These are phyloP conservation scores for Atherinosoma microstoma DNA, from an alignment of 2,797 vertebrate species.

Conservation along the genomic window DNA sequence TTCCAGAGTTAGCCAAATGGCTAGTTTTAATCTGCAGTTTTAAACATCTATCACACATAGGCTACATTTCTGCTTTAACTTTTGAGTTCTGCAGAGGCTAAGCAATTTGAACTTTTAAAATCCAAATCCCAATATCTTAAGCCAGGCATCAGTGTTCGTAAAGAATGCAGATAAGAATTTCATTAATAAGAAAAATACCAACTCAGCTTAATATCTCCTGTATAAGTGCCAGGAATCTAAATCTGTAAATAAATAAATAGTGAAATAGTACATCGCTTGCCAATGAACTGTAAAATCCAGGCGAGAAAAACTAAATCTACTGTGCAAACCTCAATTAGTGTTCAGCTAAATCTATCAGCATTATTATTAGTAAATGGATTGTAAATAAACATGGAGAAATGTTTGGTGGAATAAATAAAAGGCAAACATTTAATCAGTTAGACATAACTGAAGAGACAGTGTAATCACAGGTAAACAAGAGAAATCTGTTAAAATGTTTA, in stretches of 20 bases:
- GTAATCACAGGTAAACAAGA: constrained; percentile 39
- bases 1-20: too few species aligned
- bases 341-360: neutral
- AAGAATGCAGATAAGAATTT: constrained; percentile 6
- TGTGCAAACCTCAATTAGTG: neutral
- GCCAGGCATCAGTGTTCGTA: neutral
- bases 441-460: constrained; percentile 5
- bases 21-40: neutral
- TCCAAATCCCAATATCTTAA: neutral
- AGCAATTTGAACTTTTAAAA: neutral
- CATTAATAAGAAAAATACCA: constrained; percentile 6
- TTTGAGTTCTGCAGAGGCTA: neutral
- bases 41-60: neutral
- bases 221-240: neutral
- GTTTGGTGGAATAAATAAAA: neutral
- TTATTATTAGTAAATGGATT: neutral
- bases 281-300: constrained; percentile 1
- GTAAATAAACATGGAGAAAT: neutral
- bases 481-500: constrained; percentile 73
- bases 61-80: neutral
- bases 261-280: constrained; percentile 4
- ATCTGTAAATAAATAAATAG: constrained; percentile 6
- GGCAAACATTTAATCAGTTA: neutral
- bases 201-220: too few species aligned
- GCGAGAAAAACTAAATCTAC: neutral